Evolutionary conservation across 2,888 invertebrate species (phyloP).

Genomic region (Sinodicranocentrus sp.): DNA sequence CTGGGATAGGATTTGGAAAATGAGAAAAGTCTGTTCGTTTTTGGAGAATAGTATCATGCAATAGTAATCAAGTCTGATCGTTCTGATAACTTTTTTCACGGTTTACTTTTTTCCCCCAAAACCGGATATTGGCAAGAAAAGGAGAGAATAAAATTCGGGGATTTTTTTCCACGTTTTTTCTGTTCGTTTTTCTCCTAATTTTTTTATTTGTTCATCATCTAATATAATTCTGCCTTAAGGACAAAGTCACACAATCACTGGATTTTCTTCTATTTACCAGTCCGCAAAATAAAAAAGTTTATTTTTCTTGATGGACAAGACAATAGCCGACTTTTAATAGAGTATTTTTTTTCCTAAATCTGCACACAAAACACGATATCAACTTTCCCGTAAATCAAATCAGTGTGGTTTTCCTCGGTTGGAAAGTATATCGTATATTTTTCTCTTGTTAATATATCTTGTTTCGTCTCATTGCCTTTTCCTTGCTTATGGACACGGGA

Average conservation of each 20-base stretch:
- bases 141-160: background rate
- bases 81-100: background rate
- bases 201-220: background rate
- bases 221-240: background rate
- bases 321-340: too few species aligned
- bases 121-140: background rate
- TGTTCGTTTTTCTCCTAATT: too few species aligned
- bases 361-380: background rate
- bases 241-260: background rate
- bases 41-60: too few species aligned
- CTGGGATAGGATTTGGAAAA: background rate
- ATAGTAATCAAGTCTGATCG: background rate
- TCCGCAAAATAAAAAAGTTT: too few species aligned
- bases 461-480: conserved; percentile 33
- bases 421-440: background rate
- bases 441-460: conserved; percentile 28
- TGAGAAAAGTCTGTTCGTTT: background rate
- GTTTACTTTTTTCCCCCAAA: background rate
- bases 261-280: too few species aligned
- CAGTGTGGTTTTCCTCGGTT: background rate
- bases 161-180: too few species aligned
- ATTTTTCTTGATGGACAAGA: too few species aligned
- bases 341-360: background rate
- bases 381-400: background rate
- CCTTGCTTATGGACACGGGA: background rate